Base-by-base conservation (phyloP, 2,888 invertebrate species). In the Lithophane leautieri region DNA sequence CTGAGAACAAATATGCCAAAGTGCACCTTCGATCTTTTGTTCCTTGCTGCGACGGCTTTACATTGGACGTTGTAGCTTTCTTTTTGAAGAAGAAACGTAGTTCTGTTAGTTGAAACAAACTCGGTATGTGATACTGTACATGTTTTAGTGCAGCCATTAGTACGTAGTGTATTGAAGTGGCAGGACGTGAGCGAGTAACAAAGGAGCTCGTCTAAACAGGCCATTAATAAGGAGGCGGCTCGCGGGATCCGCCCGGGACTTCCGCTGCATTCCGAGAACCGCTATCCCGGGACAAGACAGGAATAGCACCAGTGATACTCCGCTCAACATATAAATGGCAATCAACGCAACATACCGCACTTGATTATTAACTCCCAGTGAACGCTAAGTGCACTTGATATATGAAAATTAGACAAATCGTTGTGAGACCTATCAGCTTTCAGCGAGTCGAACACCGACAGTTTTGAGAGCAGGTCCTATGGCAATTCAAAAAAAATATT, bases 181-280 rank as follows among this genome's bases (percentile, higher is more conserved):
- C 92, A 92, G 93, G 94, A 94, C 94, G 95, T 94, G 95, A 94
- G 94, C 92, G 91, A 93, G 94, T 94, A 94, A 96, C 95, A 95
- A 96, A 96, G 95, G 94, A 94, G 94, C 93, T 92, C 92, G 94
- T 94, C 94, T 95, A 96, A 96, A 95, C 95, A 95, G 95, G 94
- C 93, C 96, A 96, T 96, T 96, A 96, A 96, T 95, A 96, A 95
- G 95, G 95, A 94, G 95, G 93, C 94, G 95, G 94, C 92, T 93
- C 92, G 92, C 92, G 91, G 91, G 94, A 91, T 93, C 92, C 93
- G 92, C 89, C 90, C 93, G 94, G 94, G 93, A 94, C 95, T 95
- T 96, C 96, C 96, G 95, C 91, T 90, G 94, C 92, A 91, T 96
- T 96, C 95, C 94, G 89, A 94, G 96, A 96, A 96, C 91, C 90